Conservation (phyloP, 2,888 invertebrate species). For the Lasioglossum vierecki region DNA sequence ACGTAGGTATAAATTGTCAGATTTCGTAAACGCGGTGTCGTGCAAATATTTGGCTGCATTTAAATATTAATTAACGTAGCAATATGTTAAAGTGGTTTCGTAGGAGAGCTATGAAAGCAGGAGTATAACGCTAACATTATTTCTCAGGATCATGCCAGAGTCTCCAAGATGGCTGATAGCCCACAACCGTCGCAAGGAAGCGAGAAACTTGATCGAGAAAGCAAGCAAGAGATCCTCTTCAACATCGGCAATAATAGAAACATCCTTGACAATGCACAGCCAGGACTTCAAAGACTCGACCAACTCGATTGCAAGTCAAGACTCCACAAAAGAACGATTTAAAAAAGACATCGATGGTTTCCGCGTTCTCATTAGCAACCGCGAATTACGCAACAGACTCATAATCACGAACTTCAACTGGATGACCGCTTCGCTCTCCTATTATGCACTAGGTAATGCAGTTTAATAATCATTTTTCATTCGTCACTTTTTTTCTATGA, state of each 20-base stretch:
- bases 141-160: conserved; percentile 81
- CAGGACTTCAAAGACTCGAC: conserved; percentile 6
- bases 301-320: not conserved
- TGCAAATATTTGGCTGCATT: not conserved
- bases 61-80: not conserved
- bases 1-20: not conserved
- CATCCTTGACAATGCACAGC: not conserved
- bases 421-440: conserved; percentile 76
- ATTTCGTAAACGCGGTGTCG: not conserved
- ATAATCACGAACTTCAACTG: conserved; percentile 74
- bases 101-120: no score
- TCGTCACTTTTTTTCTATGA: not conserved
- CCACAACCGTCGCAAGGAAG: conserved; percentile 84
- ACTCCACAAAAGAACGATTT: conserved; percentile 9
- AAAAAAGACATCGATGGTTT: conserved; percentile 66
- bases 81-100: no score
- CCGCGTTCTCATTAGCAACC: conserved; percentile 65
- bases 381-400: conserved; percentile 70
- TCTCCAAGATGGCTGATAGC: conserved; percentile 86
- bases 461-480: not conserved
- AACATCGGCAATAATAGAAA: not conserved
- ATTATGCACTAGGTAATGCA: conserved; percentile 74
- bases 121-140: not conserved
- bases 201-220: conserved; percentile 77
- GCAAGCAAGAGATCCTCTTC: conserved; percentile 54